phyloP scores from a whole-genome alignment of 2,888 invertebrate species.

The Drosophila putrida region DNA sequence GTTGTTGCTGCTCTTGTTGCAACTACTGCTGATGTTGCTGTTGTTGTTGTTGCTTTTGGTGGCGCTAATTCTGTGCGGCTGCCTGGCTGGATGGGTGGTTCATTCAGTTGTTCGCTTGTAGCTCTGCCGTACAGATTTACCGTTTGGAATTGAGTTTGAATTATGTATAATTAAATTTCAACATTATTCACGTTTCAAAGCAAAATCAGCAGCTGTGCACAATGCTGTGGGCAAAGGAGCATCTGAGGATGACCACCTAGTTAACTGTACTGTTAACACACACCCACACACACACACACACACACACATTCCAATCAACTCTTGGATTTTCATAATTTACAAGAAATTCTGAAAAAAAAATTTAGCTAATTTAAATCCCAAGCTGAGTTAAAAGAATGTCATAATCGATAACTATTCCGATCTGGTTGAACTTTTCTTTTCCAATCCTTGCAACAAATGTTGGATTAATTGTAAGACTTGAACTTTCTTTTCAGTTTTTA shows the following conservation, averaged over 20 bases:
- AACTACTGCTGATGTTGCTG: constrained; percentile 4
- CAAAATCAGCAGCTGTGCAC: constrained; percentile 38
- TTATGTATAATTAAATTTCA: constrained; percentile 78
- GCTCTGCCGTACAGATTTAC: constrained; percentile 50
- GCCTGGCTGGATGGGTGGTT: constrained; percentile 48
- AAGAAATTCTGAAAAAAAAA: too few relatives aligned
- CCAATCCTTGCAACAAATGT: too few relatives aligned
- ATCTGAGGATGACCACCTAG: constrained; percentile 13
- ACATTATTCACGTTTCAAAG: constrained; percentile 65
- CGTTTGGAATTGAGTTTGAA: constrained; percentile 67
- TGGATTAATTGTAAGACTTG: too few relatives aligned
- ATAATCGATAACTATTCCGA: too few relatives aligned
- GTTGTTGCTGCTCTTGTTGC: constrained; percentile 24
- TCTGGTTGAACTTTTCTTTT: too few relatives aligned
- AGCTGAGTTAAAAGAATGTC: too few relatives aligned
- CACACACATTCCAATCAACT: background rate
- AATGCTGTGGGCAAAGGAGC: constrained; percentile 27
- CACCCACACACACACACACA: background rate
- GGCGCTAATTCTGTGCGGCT: constrained; percentile 46
- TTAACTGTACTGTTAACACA: background rate
- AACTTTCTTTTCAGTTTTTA: too few relatives aligned
- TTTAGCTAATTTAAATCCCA: too few relatives aligned
- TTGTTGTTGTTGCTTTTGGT: constrained; percentile 6
- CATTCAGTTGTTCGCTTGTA: constrained; percentile 51
- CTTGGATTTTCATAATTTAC: too few relatives aligned